A percentile compares a stretch with the other conserved stretches of the same genome.
phyloP scores from a whole-genome alignment of 2,888 invertebrate species.

The Clusia tigrina region DNA sequence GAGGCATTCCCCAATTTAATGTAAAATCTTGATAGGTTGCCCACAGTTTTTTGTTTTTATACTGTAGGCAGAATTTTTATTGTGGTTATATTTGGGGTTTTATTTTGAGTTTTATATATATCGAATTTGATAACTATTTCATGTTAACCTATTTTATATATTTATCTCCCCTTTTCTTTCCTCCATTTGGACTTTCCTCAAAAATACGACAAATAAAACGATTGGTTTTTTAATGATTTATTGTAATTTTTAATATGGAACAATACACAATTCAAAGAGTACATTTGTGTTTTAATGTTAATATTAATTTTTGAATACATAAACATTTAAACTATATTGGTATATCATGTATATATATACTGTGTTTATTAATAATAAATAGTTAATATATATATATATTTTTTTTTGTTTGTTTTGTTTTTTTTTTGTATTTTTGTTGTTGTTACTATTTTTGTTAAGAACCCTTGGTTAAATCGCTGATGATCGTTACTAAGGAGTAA shows the following conservation, averaged over 20 bases:
- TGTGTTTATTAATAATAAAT: not conserved
- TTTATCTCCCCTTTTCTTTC: no score
- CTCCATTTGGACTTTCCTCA: no score
- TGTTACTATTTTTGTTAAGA: not conserved
- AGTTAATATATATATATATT: not conserved
- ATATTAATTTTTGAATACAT: constrained; percentile 36
- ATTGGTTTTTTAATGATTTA: constrained; percentile 24
- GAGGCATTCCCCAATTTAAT: no score
- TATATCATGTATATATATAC: constrained; percentile 30
- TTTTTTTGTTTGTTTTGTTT: not conserved
- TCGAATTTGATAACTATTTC: no score
- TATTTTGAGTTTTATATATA: no score
- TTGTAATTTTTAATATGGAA: constrained; percentile 35
- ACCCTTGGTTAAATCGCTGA: constrained; percentile 17
- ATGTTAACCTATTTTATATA: no score
- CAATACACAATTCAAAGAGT: constrained; percentile 38
- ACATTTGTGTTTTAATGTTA: constrained; percentile 27
- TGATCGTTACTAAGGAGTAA: constrained; percentile 18
- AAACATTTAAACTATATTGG: constrained; percentile 56
- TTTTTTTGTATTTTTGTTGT: constrained; percentile 7
- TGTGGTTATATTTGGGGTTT: no score
- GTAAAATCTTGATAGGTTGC: no score
- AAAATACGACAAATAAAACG: not conserved
- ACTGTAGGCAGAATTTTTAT: no score
- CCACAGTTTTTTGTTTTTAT: no score